A percentile compares a stretch with the other conserved stretches of the same genome.
Evolutionary conservation across 2,113 vertebrate species (phyloP).

Genomic region (Cercocebus atys): DNA sequence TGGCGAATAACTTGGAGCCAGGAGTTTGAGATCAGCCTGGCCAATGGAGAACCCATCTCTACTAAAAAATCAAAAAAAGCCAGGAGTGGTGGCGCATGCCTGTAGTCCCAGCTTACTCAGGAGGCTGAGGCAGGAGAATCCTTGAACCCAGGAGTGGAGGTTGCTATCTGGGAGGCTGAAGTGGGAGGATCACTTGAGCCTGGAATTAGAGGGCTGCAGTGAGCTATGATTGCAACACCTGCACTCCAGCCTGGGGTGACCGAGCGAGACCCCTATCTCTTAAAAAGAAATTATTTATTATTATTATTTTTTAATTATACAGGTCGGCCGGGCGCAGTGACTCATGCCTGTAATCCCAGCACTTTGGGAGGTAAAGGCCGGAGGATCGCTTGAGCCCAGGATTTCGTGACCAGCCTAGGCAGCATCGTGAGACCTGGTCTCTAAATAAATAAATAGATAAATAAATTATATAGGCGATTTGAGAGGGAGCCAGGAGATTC

Average conservation of each 20-base stretch:
- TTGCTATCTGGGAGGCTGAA: not conserved
- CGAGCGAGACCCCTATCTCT: not conserved
- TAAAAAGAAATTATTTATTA: too few species aligned
- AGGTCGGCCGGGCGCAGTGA: too few species aligned
- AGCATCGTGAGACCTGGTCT: not conserved
- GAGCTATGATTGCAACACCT: not conserved
- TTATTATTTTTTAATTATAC: too few species aligned
- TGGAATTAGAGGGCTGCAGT: not conserved
- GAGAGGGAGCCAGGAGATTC: not conserved
- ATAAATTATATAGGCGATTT: not conserved
- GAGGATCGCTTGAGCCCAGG: not conserved
- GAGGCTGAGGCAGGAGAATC: not conserved
- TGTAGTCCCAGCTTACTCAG: not conserved
- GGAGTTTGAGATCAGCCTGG: not conserved
- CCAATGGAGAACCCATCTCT: not conserved
- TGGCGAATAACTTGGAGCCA: not conserved
- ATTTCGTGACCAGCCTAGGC: not conserved
- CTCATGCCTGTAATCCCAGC: too few species aligned
- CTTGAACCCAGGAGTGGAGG: not conserved
- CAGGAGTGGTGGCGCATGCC: not conserved
- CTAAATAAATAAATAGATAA: not conserved
- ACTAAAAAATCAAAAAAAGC: not conserved
- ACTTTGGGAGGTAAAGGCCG: not conserved
- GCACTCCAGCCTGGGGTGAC: not conserved
- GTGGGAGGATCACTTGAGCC: not conserved